Percentiles rank a stretch among this genome's conserved stretches.
Conservation (phyloP, 2,113 vertebrate genomes). For the Oxygymnocypris stewartii region DNA sequence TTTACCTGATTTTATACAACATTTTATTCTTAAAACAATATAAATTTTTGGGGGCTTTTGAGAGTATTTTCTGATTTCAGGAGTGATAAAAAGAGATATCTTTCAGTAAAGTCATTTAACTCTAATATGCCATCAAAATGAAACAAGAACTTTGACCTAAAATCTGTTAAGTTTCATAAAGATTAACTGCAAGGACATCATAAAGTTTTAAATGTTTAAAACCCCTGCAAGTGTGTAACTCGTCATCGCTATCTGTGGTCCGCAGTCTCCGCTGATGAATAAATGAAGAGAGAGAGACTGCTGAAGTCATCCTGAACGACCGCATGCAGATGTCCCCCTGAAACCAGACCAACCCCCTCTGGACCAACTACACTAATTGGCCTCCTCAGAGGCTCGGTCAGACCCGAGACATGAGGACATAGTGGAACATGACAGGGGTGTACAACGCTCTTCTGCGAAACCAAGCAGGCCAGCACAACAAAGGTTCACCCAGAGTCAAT, state of each 20-base stretch:
- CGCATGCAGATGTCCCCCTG: constrained; percentile 13
- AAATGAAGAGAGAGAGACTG: constrained; percentile 58
- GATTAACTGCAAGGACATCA: not conserved
- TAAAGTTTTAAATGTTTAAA: not conserved
- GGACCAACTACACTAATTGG: constrained; percentile 52
- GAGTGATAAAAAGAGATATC: no score
- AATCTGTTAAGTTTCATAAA: not conserved
- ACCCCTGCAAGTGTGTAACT: not conserved
- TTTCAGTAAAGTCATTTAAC: no score
- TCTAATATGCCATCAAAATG: not conserved
- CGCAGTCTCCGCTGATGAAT: constrained; percentile 65
- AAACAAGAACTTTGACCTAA: not conserved
- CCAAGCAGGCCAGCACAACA: not conserved
- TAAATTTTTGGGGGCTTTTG: no score
- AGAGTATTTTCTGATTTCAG: not conserved
- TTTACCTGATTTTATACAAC: not conserved
- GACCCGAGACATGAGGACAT: constrained; percentile 10
- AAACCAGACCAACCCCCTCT: constrained; percentile 40
- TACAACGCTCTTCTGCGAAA: constrained; percentile 6
- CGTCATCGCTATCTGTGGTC: no score
- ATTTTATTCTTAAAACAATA: no score
- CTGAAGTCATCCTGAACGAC: constrained; percentile 48
- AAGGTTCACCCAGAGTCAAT: not conserved
- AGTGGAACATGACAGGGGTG: constrained; percentile 13
- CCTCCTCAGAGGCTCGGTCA: not conserved